Conservation (phyloP, 2,113 vertebrate genomes). For the Arvicanthis niloticus region DNA sequence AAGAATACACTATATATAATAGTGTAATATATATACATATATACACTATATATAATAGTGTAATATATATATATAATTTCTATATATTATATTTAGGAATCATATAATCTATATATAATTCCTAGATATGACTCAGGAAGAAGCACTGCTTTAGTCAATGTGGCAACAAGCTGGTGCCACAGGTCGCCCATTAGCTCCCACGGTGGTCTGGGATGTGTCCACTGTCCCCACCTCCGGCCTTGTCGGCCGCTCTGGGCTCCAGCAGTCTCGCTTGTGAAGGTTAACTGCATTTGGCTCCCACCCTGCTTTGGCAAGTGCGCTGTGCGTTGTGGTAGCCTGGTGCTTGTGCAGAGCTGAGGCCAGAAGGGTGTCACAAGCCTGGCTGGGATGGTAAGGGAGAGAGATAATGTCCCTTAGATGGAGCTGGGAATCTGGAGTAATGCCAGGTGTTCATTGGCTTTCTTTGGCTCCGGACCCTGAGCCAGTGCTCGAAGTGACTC, state of each 20-base stretch:
- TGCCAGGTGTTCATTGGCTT: neutral
- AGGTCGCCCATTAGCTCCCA: neutral
- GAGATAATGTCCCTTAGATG: neutral
- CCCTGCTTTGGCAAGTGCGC: neutral
- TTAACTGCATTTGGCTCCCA: neutral
- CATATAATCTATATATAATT: neutral
- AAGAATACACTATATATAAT: neutral
- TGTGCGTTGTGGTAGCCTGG: neutral
- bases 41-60: no score
- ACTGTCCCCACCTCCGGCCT: no score
- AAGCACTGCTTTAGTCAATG: neutral
- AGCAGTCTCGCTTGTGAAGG: neutral
- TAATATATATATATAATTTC: no score
- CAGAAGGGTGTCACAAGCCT: neutral
- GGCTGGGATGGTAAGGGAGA: neutral
- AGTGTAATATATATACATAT: no score
- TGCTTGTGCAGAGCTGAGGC: neutral
- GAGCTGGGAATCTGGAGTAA: neutral
- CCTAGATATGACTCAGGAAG: neutral
- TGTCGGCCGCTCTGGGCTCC: neutral
- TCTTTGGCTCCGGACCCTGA: neutral
- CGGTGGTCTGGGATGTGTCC: neutral
- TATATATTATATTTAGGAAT: no score
- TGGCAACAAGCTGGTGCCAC: neutral
- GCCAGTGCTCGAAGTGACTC: slow-evolving; percentile 71